Evolutionary conservation across 1,140 invertebrate genomes (phyloP).

Genomic region (Dysdera silvatica): DNA sequence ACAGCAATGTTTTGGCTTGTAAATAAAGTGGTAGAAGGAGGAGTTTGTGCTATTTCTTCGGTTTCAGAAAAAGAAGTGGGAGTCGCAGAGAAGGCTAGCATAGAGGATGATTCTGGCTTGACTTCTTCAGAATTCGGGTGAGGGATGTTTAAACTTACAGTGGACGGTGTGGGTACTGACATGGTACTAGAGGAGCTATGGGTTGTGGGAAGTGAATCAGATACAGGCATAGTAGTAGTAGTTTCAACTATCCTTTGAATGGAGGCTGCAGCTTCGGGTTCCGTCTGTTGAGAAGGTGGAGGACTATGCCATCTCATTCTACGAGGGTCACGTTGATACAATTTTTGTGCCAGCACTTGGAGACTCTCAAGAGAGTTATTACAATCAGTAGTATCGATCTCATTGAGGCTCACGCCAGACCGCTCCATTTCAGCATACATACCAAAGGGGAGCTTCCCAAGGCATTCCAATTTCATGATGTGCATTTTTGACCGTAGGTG

Average conservation of each 20-base stretch:
- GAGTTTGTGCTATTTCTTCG: slow-evolving; percentile 5
- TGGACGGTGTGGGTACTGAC: background rate
- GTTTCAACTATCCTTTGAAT: slow-evolving; percentile 11
- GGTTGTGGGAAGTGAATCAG: slow-evolving; percentile 4
- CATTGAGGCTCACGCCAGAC: slow-evolving; percentile 77
- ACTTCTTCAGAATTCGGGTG: slow-evolving; percentile 1
- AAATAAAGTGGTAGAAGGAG: background rate
- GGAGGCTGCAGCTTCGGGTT: background rate
- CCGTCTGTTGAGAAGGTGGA: slow-evolving; percentile 2
- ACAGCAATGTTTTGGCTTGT: slow-evolving; percentile 1
- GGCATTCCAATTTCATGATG: slow-evolving; percentile 86
- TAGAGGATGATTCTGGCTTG: slow-evolving; percentile 7
- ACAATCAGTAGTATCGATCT: slow-evolving; percentile 89
- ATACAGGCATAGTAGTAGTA: slow-evolving; percentile 14
- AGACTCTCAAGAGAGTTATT: slow-evolving; percentile 81
- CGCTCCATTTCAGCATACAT: slow-evolving; percentile 90
- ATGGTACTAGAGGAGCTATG: slow-evolving; percentile 2
- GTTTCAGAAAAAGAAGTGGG: too few relatives aligned
- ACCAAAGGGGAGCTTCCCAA: slow-evolving; percentile 89
- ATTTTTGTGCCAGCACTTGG: slow-evolving; percentile 67
- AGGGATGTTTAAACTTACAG: background rate
- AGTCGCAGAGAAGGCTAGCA: too few relatives aligned
- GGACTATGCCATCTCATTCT: slow-evolving; percentile 31
- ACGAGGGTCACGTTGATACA: slow-evolving; percentile 52
- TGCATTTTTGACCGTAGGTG: slow-evolving; percentile 95